Evolutionary conservation across 2,113 vertebrate species (phyloP), one percentile per base, ranked within the genome.

Genomic region (Pachyramphus minor): DNA sequence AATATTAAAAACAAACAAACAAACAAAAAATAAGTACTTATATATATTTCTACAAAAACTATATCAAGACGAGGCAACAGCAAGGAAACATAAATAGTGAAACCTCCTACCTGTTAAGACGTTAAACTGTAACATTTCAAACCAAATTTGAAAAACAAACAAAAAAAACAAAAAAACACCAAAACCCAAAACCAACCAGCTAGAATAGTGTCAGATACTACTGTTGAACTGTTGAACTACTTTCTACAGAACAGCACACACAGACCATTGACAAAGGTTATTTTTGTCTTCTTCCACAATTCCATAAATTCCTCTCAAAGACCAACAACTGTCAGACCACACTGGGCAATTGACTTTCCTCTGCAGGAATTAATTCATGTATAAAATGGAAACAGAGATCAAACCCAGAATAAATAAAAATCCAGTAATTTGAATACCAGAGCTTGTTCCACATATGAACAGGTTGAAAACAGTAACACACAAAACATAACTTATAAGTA

Each of bases 321-420:
- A 71, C 17, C 53, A 63, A 27, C 27, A 63, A 14, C 27, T 1
- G 0, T 35, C 1, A 0, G 30, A 10, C 30, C 17, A 28, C 27
- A 20, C 3, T 15, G 28, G 31, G 7, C 20, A 35, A 42, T 0
- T 64, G 25, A 71, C 66, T 91, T 91, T 91, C 11, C 27, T 86
- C 55, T 81, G 19, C 17, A 75, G 21, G 14, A 55, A 67, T 84
- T 25, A 77, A 79, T 58, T 77, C 6, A 33, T 21, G 3, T 41
- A 6, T 62, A 49, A 72, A 82, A 50, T 6, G 72, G 12, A 71
- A 81, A 41, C 4, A 25, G 60, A 63, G 4, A 60, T 41, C 45
- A 93, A 95, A 80, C 22, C 4, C 6, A 52, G 6, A 74, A 69
- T 17, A 90, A 80, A 66, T 1, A 44, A 67, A 89, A 84, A 75